Conservation (phyloP, 2,888 invertebrate genomes). For the Chymomyza amoena region DNA sequence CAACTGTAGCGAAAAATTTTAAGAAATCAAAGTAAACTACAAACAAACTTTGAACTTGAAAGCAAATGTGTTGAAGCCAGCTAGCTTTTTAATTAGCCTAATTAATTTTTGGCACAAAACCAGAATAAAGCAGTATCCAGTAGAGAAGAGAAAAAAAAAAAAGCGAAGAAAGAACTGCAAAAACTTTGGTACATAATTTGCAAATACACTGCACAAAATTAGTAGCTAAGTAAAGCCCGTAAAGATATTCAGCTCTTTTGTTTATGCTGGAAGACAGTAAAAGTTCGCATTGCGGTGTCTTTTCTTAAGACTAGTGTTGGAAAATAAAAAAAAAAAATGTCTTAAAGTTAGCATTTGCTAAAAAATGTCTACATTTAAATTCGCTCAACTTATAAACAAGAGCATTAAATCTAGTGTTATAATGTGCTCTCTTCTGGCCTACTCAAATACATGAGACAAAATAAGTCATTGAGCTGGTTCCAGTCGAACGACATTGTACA, state of each 20-base stretch:
- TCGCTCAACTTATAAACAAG: too few relatives aligned
- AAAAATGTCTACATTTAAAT: too few relatives aligned
- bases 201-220: neutral
- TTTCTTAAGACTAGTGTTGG: too few relatives aligned
- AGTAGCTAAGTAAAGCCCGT: neutral
- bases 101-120: slow-evolving; percentile 58
- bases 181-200: neutral
- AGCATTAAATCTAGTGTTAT: too few relatives aligned
- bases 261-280: neutral
- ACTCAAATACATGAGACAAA: too few relatives aligned
- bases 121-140: neutral
- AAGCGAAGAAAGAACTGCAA: neutral
- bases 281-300: neutral
- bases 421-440: too few relatives aligned
- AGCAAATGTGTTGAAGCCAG: slow-evolving; percentile 26
- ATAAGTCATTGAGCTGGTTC: too few relatives aligned
- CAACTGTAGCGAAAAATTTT: slow-evolving; percentile 34
- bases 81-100: slow-evolving; percentile 65
- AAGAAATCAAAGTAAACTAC: slow-evolving; percentile 19
- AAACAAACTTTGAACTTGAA: slow-evolving; percentile 64
- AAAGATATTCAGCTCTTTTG: too few relatives aligned
- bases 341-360: too few relatives aligned
- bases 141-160: neutral
- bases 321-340: too few relatives aligned
- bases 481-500: too few relatives aligned